Conservation (phyloP, 2,113 vertebrate species). For the Murina feae region DNA sequence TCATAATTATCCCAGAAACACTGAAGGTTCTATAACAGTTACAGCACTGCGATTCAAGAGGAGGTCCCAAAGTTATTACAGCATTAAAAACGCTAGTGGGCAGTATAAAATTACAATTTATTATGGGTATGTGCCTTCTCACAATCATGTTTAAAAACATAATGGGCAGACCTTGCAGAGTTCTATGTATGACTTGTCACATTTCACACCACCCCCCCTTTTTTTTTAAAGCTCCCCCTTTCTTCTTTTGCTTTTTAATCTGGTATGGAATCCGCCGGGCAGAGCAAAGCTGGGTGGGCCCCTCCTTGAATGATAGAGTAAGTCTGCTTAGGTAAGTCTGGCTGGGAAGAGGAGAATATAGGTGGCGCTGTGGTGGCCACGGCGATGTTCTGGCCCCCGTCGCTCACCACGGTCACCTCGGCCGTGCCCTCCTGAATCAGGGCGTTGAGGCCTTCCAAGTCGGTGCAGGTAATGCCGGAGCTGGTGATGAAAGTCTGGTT, state of each 20-base stretch:
- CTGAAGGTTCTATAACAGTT: not conserved
- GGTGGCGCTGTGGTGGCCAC: conserved; percentile 72
- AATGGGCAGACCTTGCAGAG: not conserved
- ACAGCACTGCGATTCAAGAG: not conserved
- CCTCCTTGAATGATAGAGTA: conserved; percentile 82
- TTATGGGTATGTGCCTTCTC: not conserved
- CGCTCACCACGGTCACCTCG: conserved; percentile 92
- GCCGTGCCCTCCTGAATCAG: conserved; percentile 92
- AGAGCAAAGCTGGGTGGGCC: conserved; percentile 79
- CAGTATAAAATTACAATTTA: conserved; percentile 64
- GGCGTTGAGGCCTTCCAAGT: conserved; percentile 92
- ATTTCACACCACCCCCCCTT: fast-evolving
- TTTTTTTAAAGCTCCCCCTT: no score
- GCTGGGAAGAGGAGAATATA: conserved; percentile 77
- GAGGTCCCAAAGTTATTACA: not conserved
- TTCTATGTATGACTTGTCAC: not conserved
- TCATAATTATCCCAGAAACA: not conserved
- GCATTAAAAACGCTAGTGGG: conserved; percentile 27
- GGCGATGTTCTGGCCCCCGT: conserved; percentile 78
- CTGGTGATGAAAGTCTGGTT: conserved; percentile 87
- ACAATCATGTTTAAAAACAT: not conserved
- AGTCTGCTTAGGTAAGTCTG: conserved; percentile 79
- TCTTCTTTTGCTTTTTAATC: conserved; percentile 55
- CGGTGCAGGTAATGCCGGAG: conserved; percentile 85
- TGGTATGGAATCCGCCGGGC: conserved; percentile 81